phyloP scores from a whole-genome alignment of 2,113 vertebrate species.

The Collichthys lucidus region DNA sequence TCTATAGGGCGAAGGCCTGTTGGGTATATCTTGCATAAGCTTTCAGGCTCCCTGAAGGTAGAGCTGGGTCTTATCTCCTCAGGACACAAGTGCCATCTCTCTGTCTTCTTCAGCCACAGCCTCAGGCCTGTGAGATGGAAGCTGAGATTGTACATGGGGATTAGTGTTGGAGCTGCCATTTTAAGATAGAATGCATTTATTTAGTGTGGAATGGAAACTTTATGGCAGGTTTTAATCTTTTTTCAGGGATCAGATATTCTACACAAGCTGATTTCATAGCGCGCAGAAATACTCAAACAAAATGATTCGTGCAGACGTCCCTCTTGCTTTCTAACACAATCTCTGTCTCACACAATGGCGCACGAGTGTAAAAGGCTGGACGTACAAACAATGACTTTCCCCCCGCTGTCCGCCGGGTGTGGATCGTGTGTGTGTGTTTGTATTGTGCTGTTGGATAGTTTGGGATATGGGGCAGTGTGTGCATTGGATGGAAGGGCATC shows the following conservation, averaged over 20 bases:
- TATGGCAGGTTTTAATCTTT: slow-evolving; percentile 19
- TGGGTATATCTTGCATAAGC: slow-evolving; percentile 21
- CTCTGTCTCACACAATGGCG: slow-evolving; percentile 21
- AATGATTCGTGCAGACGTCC: slow-evolving; percentile 16
- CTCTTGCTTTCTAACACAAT: neutral
- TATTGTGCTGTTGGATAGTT: slow-evolving; percentile 56
- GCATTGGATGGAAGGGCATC: slow-evolving; percentile 45
- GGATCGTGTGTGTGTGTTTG: slow-evolving; percentile 50
- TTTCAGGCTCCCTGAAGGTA: slow-evolving; percentile 32
- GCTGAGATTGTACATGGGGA: slow-evolving; percentile 44
- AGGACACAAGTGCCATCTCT: slow-evolving; percentile 52
- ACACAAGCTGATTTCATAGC: neutral
- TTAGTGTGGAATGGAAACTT: slow-evolving; percentile 21
- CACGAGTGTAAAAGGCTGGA: slow-evolving; percentile 28
- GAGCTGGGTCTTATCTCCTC: slow-evolving; percentile 54
- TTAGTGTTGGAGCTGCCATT: slow-evolving; percentile 32
- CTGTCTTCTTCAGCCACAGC: slow-evolving; percentile 45
- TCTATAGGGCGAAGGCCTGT: neutral
- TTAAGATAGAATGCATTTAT: slow-evolving; percentile 31
- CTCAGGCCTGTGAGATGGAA: slow-evolving; percentile 35
- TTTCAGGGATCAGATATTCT: neutral
- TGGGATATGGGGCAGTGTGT: slow-evolving; percentile 45
- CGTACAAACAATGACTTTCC: slow-evolving; percentile 51
- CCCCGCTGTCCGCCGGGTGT: slow-evolving; percentile 35
- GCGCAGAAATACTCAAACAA: neutral